Percentiles rank a stretch among this genome's conserved stretches.
Evolutionary conservation across 2,797 vertebrate species (phyloP).

Genomic region (Rhynchotus rufescens): DNA sequence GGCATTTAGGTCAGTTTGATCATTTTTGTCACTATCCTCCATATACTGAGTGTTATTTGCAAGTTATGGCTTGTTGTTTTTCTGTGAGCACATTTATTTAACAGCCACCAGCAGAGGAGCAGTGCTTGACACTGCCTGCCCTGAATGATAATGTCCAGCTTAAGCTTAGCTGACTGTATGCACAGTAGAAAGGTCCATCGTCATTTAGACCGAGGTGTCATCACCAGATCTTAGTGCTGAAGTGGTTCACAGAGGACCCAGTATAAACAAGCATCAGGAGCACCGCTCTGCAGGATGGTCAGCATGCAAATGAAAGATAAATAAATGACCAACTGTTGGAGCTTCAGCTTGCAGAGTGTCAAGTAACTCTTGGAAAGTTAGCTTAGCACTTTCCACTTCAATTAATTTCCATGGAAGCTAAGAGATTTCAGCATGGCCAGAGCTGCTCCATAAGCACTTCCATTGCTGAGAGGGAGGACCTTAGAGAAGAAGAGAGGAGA

Average conservation of each 20-base stretch:
- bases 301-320: slow-evolving; percentile 55
- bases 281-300: background rate
- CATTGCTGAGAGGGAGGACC: background rate
- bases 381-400: slow-evolving; percentile 25
- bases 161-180: background rate
- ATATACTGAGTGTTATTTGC: background rate
- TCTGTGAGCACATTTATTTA: background rate
- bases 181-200: background rate
- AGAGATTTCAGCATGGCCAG: background rate
- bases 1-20: background rate
- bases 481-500: background rate
- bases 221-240: background rate
- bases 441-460: background rate
- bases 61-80: background rate
- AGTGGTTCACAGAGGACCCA: background rate
- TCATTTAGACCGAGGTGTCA: background rate
- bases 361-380: slow-evolving; percentile 7
- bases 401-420: background rate
- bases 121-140: background rate
- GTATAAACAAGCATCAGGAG: background rate
- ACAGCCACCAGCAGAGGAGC: background rate
- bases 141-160: background rate
- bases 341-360: slow-evolving; percentile 42
- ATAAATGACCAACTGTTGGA: slow-evolving; percentile 31
- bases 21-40: background rate